phyloP scores from a whole-genome alignment of 2,888 invertebrate species.

The Escarpia spicata region DNA sequence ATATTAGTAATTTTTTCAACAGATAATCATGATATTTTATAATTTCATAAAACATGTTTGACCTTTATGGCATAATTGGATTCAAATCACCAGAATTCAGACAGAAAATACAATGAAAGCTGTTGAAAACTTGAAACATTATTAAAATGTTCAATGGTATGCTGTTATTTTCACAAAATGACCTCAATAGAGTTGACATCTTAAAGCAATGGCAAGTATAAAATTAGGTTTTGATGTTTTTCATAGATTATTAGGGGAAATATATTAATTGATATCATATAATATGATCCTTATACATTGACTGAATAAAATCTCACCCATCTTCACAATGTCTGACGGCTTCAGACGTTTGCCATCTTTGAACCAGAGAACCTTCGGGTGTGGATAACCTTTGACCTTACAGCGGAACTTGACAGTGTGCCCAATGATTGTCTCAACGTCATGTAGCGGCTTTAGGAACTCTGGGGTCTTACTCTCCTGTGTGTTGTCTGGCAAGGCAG shows the following conservation, averaged over 20 bases:
- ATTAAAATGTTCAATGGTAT: too few relatives aligned
- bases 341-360: constrained; percentile 78
- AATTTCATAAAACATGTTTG: too few relatives aligned
- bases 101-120: too few relatives aligned
- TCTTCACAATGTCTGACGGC: background rate
- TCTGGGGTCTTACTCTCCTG: constrained; percentile 78
- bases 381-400: constrained; percentile 89
- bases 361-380: constrained; percentile 89
- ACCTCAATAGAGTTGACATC: background rate
- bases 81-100: too few relatives aligned
- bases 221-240: background rate
- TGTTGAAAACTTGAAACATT: background rate
- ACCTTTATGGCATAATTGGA: too few relatives aligned
- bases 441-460: constrained; percentile 81
- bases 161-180: too few relatives aligned
- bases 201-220: background rate
- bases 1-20: too few relatives aligned
- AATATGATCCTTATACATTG: background rate
- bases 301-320: background rate
- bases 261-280: too few relatives aligned
- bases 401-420: constrained; percentile 84
- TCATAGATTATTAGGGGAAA: background rate
- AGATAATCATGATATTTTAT: too few relatives aligned
- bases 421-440: constrained; percentile 86
- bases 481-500: constrained; percentile 50